phyloP scores from a whole-genome alignment of 35 echinoderm and acorn worm genomes.

The Heliocidaris tuberculata region DNA sequence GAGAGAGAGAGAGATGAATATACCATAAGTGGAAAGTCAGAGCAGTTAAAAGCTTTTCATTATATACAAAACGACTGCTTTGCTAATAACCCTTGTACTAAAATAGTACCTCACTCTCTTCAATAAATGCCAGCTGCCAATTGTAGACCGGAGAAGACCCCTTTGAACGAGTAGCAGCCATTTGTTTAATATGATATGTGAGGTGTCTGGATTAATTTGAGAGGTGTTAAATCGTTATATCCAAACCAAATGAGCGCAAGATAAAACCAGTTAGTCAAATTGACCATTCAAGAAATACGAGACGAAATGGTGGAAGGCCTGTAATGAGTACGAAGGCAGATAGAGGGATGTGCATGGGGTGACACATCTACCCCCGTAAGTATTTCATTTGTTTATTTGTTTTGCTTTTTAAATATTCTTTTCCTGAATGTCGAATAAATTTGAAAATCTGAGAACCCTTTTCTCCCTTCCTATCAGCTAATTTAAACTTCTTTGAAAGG shows the following conservation, averaged over 20 bases:
- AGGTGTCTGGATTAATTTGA: constrained; percentile 7
- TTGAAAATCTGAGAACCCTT: too few species aligned
- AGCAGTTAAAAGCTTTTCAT: not conserved
- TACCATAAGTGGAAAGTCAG: not conserved
- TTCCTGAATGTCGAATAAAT: too few species aligned
- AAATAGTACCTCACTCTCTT: not conserved
- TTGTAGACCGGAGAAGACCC: not conserved
- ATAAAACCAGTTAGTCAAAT: not conserved
- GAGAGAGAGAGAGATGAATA: not conserved
- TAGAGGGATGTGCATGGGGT: too few species aligned
- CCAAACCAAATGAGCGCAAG: not conserved
- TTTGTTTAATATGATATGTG: not conserved
- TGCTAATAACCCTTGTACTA: not conserved
- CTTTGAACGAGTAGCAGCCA: not conserved
- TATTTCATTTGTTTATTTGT: too few species aligned
- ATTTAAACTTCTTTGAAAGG: too few species aligned
- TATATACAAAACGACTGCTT: not conserved
- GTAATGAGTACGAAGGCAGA: too few species aligned
- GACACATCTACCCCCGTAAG: too few species aligned
- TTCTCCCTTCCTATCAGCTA: too few species aligned
- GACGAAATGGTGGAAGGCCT: not conserved
- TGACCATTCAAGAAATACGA: not conserved
- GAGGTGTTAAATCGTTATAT: not conserved
- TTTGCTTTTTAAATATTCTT: too few species aligned
- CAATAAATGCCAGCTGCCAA: not conserved